phyloP scores from a whole-genome alignment of 2,888 invertebrate genomes.

The Ennomos quercinarius region DNA sequence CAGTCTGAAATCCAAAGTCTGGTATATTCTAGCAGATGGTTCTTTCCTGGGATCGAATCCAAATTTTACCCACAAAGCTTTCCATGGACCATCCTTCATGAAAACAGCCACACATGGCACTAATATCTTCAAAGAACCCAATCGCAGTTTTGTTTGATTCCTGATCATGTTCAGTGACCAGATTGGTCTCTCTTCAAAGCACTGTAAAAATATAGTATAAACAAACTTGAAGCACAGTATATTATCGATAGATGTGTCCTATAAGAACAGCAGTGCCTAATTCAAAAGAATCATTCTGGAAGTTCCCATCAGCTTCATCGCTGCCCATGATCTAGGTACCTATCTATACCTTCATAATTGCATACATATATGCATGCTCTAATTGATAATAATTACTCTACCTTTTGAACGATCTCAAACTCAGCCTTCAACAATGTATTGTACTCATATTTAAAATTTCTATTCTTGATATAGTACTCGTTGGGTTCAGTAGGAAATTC shows the following conservation, averaged over 20 bases:
- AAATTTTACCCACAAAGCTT: constrained; percentile 94
- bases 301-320: too few species aligned
- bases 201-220: constrained; percentile 66
- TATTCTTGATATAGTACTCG: constrained; percentile 83
- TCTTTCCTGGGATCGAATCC: constrained; percentile 97
- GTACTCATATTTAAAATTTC: constrained; percentile 64
- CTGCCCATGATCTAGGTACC: too few species aligned
- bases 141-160: constrained; percentile 86
- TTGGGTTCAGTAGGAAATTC: constrained; percentile 87
- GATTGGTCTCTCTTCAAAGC: constrained; percentile 94
- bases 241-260: too few species aligned
- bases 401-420: constrained; percentile 77
- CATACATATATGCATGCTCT: too few species aligned
- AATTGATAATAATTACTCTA: constrained; percentile 34
- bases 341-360: too few species aligned
- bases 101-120: constrained; percentile 94
- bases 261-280: too few species aligned
- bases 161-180: constrained; percentile 94
- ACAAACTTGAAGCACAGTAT: background rate
- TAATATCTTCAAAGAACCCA: constrained; percentile 89
- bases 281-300: too few species aligned
- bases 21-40: constrained; percentile 91
- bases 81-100: constrained; percentile 96
- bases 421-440: constrained; percentile 72
- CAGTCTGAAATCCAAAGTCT: constrained; percentile 94